Evolutionary conservation across 2,888 invertebrate species (phyloP).

Genomic region (Crematogaster levior): DNA sequence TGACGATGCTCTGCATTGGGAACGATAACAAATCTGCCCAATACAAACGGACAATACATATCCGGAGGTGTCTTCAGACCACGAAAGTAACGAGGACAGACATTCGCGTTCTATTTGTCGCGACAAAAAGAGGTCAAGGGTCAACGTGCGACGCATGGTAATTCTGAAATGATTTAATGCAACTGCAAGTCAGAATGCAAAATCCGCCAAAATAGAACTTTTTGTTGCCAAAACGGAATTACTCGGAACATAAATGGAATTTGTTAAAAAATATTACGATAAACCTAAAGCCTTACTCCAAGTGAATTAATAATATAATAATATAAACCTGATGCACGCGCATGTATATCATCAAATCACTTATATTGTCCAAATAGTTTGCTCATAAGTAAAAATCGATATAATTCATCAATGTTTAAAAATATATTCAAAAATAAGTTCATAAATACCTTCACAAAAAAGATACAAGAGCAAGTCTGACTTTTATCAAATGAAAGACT

Average conservation of each 20-base stretch:
- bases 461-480: neutral
- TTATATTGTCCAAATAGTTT: neutral
- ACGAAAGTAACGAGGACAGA: slow-evolving; percentile 20
- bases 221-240: neutral
- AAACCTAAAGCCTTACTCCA: neutral
- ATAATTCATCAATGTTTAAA: neutral
- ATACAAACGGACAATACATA: slow-evolving; percentile 20
- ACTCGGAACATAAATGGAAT: neutral
- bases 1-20: neutral
- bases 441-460: neutral
- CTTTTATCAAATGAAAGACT: slow-evolving; percentile 14
- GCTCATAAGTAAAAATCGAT: neutral
- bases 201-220: neutral
- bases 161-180: slow-evolving; percentile 42
- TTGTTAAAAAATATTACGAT: neutral
- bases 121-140: slow-evolving; percentile 67
- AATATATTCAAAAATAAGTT: neutral
- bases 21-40: neutral
- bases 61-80: slow-evolving; percentile 22
- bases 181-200: slow-evolving; percentile 1
- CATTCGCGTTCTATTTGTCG: slow-evolving; percentile 42
- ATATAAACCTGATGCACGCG: neutral
- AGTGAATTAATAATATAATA: neutral
- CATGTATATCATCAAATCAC: neutral
- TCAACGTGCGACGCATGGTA: slow-evolving; percentile 59